Percentiles rank a stretch among this genome's conserved stretches.
These are phyloP conservation scores for Cantharis rustica DNA, from an alignment of 2,888 invertebrate species.

Conservation along the genomic window DNA sequence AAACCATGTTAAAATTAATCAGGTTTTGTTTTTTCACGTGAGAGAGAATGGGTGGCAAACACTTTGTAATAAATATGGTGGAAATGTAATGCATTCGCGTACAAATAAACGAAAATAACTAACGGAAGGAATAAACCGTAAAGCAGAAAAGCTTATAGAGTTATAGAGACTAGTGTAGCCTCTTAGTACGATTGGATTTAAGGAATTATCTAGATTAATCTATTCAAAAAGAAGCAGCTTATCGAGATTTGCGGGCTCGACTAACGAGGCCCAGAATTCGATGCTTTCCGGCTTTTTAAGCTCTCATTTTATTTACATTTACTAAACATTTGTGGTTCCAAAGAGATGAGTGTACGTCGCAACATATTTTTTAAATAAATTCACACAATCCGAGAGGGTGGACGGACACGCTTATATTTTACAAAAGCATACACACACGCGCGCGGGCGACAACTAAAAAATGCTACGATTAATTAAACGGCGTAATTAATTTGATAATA, in stretches of 20 bases:
- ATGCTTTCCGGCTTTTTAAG: conserved; percentile 32
- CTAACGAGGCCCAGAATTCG: conserved; percentile 33
- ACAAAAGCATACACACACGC: neutral
- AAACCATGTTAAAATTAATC: conserved; percentile 34
- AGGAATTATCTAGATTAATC: conserved; percentile 38
- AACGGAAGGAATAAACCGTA: conserved; percentile 21
- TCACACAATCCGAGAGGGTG: neutral
- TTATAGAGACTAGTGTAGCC: conserved; percentile 28
- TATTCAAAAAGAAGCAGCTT: conserved; percentile 37
- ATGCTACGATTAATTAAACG: neutral
- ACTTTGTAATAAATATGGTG: neutral
- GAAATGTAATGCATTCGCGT: neutral
- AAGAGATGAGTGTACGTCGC: neutral
- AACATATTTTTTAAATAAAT: neutral
- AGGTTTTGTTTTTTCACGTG: conserved; percentile 7
- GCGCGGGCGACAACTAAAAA: neutral
- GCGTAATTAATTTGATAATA: neutral
- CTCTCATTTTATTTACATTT: conserved; percentile 27
- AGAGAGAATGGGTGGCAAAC: neutral
- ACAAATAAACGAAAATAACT: conserved; percentile 1
- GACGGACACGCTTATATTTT: neutral
- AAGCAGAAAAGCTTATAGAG: conserved; percentile 28
- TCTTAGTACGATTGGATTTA: conserved; percentile 37
- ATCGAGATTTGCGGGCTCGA: conserved; percentile 34
- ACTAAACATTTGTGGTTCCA: conserved; percentile 4